These are phyloP conservation scores for Sapayoa aenigma DNA, from an alignment of 2,113 vertebrate species.

Conservation along the genomic window DNA sequence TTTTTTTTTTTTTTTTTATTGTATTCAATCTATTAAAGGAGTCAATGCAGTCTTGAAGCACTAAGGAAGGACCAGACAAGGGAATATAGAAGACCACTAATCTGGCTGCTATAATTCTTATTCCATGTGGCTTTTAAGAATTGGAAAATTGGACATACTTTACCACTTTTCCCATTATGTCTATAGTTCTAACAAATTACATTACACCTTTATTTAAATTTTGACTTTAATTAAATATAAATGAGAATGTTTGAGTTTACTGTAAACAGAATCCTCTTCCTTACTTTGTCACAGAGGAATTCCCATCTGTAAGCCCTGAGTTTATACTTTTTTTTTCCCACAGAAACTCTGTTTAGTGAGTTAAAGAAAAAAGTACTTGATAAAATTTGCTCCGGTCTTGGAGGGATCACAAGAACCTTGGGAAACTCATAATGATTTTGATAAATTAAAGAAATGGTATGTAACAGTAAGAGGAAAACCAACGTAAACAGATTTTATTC, in stretches of 20 bases:
- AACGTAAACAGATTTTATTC: neutral
- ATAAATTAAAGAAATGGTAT: neutral
- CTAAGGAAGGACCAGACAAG: neutral
- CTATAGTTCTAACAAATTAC: neutral
- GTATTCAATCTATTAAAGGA: neutral
- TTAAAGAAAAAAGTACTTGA: neutral
- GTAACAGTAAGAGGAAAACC: neutral
- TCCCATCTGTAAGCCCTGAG: neutral
- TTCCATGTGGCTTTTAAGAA: neutral
- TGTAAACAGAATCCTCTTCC: neutral
- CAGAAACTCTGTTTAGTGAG: neutral
- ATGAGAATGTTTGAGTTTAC: neutral
- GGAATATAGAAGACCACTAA: neutral
- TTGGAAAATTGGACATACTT: neutral
- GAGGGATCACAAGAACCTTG: neutral
- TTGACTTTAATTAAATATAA: neutral
- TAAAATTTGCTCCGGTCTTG: neutral
- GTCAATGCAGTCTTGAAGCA: neutral
- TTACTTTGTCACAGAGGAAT: neutral
- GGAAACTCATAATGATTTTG: neutral
- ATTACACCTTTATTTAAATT: neutral
- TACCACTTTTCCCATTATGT: neutral
- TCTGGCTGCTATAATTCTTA: neutral
- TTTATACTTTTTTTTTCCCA: neutral
- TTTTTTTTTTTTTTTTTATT: neutral